Evolutionary conservation across 2,888 invertebrate genomes (phyloP).

Genomic region (Dimorphilus gyrociliatus): DNA sequence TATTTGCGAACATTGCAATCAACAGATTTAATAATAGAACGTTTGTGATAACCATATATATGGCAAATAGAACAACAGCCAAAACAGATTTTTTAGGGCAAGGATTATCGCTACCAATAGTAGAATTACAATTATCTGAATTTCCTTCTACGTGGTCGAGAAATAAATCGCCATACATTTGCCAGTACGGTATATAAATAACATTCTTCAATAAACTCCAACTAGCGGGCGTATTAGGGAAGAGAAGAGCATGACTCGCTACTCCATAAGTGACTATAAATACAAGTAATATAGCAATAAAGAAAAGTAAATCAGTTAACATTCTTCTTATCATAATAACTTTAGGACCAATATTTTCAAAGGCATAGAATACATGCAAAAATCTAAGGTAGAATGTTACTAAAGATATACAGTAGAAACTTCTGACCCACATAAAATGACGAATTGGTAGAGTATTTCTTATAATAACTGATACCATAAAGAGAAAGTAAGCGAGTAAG

Average conservation of each 20-base stretch:
- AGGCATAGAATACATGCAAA: constrained; percentile 31
- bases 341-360: constrained; percentile 34
- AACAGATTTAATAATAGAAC: constrained; percentile 35
- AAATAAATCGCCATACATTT: constrained; percentile 39
- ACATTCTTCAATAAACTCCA: constrained; percentile 28
- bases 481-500: constrained; percentile 21
- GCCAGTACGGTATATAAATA: constrained; percentile 38
- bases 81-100: constrained; percentile 26
- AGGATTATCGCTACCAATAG: too few relatives aligned
- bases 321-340: constrained; percentile 36
- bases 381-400: constrained; percentile 29
- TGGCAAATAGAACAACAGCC: constrained; percentile 23
- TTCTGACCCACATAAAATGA: constrained; percentile 21
- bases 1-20: constrained; percentile 39
- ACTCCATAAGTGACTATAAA: constrained; percentile 38
- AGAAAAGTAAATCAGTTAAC: constrained; percentile 35
- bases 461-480: constrained; percentile 24
- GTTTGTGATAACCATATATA: constrained; percentile 35
- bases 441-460: constrained; percentile 15
- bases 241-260: constrained; percentile 34
- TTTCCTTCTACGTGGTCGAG: constrained; percentile 30
- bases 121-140: too few relatives aligned
- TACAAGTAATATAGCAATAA: constrained; percentile 33
- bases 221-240: constrained; percentile 23
- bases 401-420: constrained; percentile 26